A percentile compares a stretch with the other conserved stretches of the same genome.
Conservation (phyloP, 2,888 invertebrate genomes). For the Abrostola triplasia region DNA sequence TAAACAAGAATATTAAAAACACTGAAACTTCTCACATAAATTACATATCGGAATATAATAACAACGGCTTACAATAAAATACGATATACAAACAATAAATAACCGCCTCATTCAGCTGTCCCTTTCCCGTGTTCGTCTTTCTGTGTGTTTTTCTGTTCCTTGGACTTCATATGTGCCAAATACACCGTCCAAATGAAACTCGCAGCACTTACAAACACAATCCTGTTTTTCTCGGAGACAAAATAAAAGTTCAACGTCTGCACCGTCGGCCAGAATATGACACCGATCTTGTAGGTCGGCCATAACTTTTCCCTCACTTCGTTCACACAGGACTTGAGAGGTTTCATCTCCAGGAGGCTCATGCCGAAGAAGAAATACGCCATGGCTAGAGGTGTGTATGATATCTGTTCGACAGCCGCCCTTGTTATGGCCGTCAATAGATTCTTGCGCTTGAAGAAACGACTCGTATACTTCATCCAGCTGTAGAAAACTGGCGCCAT, state of each 20-base stretch:
- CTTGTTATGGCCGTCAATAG: slow-evolving; percentile 73
- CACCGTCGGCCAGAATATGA: slow-evolving; percentile 91
- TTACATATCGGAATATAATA: background rate
- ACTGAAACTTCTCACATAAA: slow-evolving; percentile 10
- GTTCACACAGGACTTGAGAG: slow-evolving; percentile 87
- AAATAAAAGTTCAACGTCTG: slow-evolving; percentile 92
- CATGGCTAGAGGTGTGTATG: slow-evolving; percentile 92
- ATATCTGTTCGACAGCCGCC: slow-evolving; percentile 90
- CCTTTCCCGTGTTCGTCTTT: background rate
- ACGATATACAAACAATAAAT: background rate
- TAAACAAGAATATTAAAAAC: slow-evolving; percentile 4
- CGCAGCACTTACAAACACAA: slow-evolving; percentile 91
- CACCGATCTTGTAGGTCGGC: slow-evolving; percentile 91
- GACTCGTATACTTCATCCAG: slow-evolving; percentile 90
- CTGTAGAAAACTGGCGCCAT: slow-evolving; percentile 93
- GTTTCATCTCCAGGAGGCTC: slow-evolving; percentile 91
- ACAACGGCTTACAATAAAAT: background rate
- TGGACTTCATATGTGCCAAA: slow-evolving; percentile 92
- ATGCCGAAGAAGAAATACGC: slow-evolving; percentile 93
- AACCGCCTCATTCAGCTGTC: slow-evolving; percentile 11
- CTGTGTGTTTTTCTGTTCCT: slow-evolving; percentile 65
- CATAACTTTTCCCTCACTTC: slow-evolving; percentile 92
- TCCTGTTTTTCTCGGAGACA: slow-evolving; percentile 91
- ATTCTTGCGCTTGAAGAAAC: slow-evolving; percentile 69
- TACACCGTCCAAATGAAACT: slow-evolving; percentile 93